Evolutionary conservation across 2,113 vertebrate species (phyloP), one percentile per base, ranked within the genome.

Genomic region (Melanerpes aurifrons): DNA sequence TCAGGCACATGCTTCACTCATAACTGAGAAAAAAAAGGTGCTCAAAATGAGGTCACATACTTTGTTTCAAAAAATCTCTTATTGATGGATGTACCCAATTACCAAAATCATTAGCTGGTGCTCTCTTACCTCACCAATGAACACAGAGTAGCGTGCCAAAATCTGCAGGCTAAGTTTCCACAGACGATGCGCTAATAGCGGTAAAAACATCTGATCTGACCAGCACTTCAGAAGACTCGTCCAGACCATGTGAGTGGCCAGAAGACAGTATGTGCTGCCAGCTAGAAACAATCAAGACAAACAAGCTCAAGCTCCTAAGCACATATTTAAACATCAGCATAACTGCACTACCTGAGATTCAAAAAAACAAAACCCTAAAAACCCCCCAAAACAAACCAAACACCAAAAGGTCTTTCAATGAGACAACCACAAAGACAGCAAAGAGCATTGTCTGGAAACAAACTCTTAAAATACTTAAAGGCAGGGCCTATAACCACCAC

Each of bases 141-240:
- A 99, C 86, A 97, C 96, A 17, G 98, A 98, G 74, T 98, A 99
- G 67, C 99, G 98, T 5, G 99, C 98, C 94, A 99, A 74, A 56
- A 99, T 97, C 76, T 99, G 99, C 82, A 99, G 97, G 0, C 98
- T 98, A 43, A 99, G 98, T 35, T 99, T 99, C 99, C 99, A 99
- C 74, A 99, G 98, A 15, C 99, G 99, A 76, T 99, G 99, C 3
- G 98, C 98, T 78, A 99, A 94, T 15, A 97, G 95, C 0, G 99
- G 97, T 37, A 99, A 87, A 87, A 99, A 99, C 93, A 99, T 95
- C 15, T 98, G 94, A n/a, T 98, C 98, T 3, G 98, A 98, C 99
- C 99, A 99, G 76, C 99, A 99, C 91, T 94, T 97, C 92, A 96
- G 73, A 9, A 99, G 96, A 86, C 98, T 98, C 80, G 75, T 96